Base-by-base conservation (phyloP, 2,113 vertebrate genomes). In the Riparia riparia region DNA sequence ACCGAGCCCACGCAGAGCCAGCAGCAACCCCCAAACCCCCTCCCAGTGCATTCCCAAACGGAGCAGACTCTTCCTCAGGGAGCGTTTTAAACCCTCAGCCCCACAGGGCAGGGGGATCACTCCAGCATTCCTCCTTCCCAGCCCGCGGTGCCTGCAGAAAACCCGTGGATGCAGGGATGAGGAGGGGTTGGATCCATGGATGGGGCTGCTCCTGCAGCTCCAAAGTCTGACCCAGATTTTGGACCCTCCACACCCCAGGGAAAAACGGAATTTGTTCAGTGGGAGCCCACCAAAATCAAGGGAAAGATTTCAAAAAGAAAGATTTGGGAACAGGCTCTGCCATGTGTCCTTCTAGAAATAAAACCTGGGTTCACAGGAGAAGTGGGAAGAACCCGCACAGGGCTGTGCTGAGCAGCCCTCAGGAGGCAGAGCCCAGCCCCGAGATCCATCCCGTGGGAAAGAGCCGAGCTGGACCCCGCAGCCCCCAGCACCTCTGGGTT, bases 181-280 rank as follows among this genome's bases (percentile, higher is more conserved):
- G 19, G 41, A 2, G 6, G 6, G 2, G 8, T 24, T 34, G 14
- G 73, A 19, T 41, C 53, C 22, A 1, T 0, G 6, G 54, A 22
- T 0, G 2, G 64, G 83, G 86, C 60, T 69, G 82, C 53, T 73
- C 69, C 1, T 0, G 41, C 42, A 70, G 54, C 61, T 72, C 94
- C 47, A 0, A 8, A 56, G 10, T 7, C 16, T 51, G 61, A 64
- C 74, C 79, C 77, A 58, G 70, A 66, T 47, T 41, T 0, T 0
- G 1, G 26, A 76, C 26, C 85, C 2, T 82, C 51, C 47, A 3
- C 14, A 82, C 58, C 58, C 58, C 64, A 50, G 21, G 22, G 37
- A 45, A 90, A 88, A 85, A 44, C 0, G 8, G 28, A 18, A 4
- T 82, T 90, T 78, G 50, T 56, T 39, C 34, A 13, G 29, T 88